A percentile compares a stretch with the other conserved stretches of the same genome.
Evolutionary conservation across 1,140 invertebrate species (phyloP).

Genomic region (Bombus superbus): DNA sequence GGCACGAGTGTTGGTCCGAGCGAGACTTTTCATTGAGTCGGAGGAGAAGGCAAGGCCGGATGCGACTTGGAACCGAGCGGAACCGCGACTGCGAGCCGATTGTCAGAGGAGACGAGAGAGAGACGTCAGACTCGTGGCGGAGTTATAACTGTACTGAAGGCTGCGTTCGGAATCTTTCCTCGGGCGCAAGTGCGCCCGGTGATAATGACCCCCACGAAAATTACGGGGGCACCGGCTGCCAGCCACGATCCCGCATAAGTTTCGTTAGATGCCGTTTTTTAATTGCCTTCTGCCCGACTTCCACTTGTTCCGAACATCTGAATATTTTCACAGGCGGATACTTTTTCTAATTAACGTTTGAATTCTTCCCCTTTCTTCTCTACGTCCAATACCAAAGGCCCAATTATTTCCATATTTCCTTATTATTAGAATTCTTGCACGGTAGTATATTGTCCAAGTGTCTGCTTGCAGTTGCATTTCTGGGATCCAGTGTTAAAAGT

Average conservation of each 20-base stretch:
- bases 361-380: neutral
- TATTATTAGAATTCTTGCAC: too few relatives aligned
- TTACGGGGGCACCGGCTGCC: conserved; percentile 55
- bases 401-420: too few relatives aligned
- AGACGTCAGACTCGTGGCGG: conserved; percentile 63
- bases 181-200: conserved; percentile 66
- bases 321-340: neutral
- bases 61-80: conserved; percentile 21
- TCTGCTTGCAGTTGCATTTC: neutral
- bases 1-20: neutral
- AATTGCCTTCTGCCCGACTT: neutral
- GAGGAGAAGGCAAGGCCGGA: neutral
- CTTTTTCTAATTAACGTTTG: too few relatives aligned
- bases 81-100: conserved; percentile 27
- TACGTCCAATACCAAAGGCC: too few relatives aligned
- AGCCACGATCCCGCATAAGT: conserved; percentile 39
- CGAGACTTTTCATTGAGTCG: neutral
- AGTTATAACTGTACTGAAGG: conserved; percentile 77
- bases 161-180: conserved; percentile 58
- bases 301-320: neutral
- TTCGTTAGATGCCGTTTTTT: conserved; percentile 31
- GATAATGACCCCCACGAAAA: conserved; percentile 71
- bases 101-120: conserved; percentile 37
- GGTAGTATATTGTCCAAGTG: too few relatives aligned
- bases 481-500: too few relatives aligned